Percentiles rank a stretch among this genome's conserved stretches.
Conservation (phyloP, 2,797 vertebrate species). For the Enoplosus armatus region DNA sequence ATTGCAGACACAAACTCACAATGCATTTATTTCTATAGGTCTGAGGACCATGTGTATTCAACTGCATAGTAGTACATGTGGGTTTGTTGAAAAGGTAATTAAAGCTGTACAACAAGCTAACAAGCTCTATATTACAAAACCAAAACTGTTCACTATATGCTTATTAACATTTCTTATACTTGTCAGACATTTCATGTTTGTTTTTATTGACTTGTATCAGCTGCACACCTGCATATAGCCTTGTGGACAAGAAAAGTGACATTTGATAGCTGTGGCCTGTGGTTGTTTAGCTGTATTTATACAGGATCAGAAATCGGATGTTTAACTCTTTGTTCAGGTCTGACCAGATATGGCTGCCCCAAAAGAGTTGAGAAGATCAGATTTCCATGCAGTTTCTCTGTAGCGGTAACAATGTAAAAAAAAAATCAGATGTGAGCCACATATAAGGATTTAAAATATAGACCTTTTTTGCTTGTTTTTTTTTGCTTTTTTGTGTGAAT, state of each 20-base stretch:
- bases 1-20: constrained; percentile 11
- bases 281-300: constrained; percentile 41
- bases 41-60: not conserved
- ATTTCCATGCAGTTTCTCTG: not conserved
- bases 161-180: not conserved
- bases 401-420: not conserved
- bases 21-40: not conserved
- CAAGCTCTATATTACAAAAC: not conserved
- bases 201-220: constrained; percentile 5
- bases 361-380: constrained; percentile 12
- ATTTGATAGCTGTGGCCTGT: constrained; percentile 50
- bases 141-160: not conserved
- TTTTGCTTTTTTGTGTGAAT: too few species aligned
- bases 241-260: constrained; percentile 31
- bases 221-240: constrained; percentile 3
- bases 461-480: not conserved
- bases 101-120: not conserved
- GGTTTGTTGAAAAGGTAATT: not conserved
- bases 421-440: not conserved
- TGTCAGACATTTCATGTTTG: not conserved
- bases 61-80: not conserved
- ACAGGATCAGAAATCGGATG: constrained; percentile 29
- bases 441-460: not conserved
- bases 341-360: constrained; percentile 18
- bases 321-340: constrained; percentile 44